phyloP scores from a whole-genome alignment of 2,797 vertebrate species.

The Cossypha dichroa region DNA sequence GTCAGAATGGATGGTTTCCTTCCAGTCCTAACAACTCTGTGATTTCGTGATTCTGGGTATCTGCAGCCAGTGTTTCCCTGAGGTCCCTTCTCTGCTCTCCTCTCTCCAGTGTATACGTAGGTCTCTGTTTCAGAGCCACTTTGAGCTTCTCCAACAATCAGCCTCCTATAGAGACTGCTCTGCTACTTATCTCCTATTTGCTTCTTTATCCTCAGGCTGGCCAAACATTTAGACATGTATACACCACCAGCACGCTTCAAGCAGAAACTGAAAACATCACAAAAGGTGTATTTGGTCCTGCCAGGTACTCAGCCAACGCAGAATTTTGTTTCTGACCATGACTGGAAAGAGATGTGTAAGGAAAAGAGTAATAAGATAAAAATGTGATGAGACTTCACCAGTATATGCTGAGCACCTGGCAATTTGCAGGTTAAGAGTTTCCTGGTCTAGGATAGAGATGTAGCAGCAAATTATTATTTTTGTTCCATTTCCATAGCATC shows the following conservation, averaged over 20 bases:
- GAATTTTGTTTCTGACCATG: neutral
- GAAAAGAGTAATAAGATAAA: neutral
- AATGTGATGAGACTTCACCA: neutral
- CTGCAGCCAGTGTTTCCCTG: neutral
- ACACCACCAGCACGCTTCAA: neutral
- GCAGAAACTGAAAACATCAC: neutral
- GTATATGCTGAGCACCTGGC: neutral
- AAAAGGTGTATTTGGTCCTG: neutral
- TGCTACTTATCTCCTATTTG: neutral
- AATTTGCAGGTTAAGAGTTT: conserved; percentile 7
- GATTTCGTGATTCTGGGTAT: neutral
- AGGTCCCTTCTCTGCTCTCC: fast-evolving
- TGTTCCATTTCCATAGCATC: conserved; percentile 24
- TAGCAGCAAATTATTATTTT: conserved; percentile 3
- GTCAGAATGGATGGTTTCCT: fast-evolving
- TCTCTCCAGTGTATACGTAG: neutral
- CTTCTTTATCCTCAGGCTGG: neutral
- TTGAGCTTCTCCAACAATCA: neutral
- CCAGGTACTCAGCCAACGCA: neutral
- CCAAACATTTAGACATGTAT: fast-evolving
- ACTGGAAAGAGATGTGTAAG: neutral
- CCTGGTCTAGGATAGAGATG: neutral
- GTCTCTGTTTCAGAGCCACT: neutral
- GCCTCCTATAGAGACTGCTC: neutral
- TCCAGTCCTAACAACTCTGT: fast-evolving